These are phyloP conservation scores for Haliclona indistincta DNA, from an alignment of 37 sponge, comb jelly and placozoan genomes.

Conservation along the genomic window DNA sequence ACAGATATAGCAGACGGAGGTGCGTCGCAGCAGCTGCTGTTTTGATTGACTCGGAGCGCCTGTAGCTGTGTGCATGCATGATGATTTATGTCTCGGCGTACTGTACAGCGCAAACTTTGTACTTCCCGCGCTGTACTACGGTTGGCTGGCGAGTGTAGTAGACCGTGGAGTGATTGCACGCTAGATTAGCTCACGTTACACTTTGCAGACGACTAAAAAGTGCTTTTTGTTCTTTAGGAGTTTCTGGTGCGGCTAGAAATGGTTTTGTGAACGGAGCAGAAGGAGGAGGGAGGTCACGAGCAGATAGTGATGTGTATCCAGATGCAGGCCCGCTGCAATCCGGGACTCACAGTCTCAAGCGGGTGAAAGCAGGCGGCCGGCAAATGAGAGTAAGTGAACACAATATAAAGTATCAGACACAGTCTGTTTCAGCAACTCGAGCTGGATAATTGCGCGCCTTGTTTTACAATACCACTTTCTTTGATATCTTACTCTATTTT, in stretches of 20 bases:
- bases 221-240: not conserved
- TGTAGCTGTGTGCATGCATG: too few relatives aligned
- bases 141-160: not conserved
- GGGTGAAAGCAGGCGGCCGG: too few relatives aligned
- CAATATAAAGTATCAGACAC: not conserved
- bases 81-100: too few relatives aligned
- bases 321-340: conserved; percentile 37
- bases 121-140: too few relatives aligned
- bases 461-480: not conserved
- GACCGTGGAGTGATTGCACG: not conserved
- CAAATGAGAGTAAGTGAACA: not conserved
- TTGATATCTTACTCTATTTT: not conserved
- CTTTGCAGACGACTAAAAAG: not conserved
- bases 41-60: too few relatives aligned
- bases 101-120: too few relatives aligned
- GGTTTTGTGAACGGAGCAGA: conserved; percentile 48
- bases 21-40: too few relatives aligned
- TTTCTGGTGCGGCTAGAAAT: not conserved
- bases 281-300: conserved; percentile 15
- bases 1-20: conserved; percentile 8
- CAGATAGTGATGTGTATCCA: conserved; percentile 40
- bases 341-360: conserved; percentile 25
- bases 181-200: not conserved
- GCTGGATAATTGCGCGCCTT: too few relatives aligned
- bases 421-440: not conserved